Evolutionary conservation across 2,797 vertebrate genomes (phyloP).

Genomic region (Neosalanx taihuensis): DNA sequence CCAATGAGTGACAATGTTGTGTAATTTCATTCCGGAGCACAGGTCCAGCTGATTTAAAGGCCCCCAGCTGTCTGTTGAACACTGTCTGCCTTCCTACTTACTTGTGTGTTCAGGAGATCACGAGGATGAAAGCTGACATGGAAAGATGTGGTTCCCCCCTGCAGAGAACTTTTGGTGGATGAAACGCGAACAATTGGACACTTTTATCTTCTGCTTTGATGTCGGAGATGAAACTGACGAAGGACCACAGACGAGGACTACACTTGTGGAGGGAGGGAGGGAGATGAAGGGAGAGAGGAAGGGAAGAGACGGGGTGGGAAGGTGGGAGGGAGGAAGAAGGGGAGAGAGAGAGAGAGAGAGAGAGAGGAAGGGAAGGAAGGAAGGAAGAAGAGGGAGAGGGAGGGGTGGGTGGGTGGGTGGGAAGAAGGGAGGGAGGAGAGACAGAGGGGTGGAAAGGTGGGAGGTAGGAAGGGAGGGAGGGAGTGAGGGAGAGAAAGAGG

Average conservation of each 20-base stretch:
- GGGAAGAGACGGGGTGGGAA: not conserved
- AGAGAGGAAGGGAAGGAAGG: not conserved
- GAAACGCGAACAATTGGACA: constrained; percentile 61
- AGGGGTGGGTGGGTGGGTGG: not conserved
- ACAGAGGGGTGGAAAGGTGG: not conserved
- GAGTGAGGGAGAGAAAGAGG: not conserved
- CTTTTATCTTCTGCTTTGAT: constrained; percentile 64
- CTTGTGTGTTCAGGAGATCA: constrained; percentile 24
- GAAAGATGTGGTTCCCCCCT: constrained; percentile 53
- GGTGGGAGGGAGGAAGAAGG: not conserved
- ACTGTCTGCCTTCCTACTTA: not conserved
- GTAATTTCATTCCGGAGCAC: constrained; percentile 69
- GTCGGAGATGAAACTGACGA: constrained; percentile 47
- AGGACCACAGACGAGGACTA: constrained; percentile 60
- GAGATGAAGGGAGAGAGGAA: not conserved
- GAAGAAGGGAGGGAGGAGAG: not conserved
- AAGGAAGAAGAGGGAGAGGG: not conserved
- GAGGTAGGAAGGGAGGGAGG: not conserved
- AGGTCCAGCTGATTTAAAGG: constrained; percentile 35
- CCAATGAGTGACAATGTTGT: constrained; percentile 5
- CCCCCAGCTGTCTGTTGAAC: not conserved
- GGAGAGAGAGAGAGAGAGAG: constrained; percentile 4
- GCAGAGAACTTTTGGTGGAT: constrained; percentile 39
- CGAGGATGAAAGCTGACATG: constrained; percentile 60
- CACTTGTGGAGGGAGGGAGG: not conserved